Evolutionary conservation across 2,888 invertebrate species (phyloP).

Genomic region (Tenthredo mesomela): DNA sequence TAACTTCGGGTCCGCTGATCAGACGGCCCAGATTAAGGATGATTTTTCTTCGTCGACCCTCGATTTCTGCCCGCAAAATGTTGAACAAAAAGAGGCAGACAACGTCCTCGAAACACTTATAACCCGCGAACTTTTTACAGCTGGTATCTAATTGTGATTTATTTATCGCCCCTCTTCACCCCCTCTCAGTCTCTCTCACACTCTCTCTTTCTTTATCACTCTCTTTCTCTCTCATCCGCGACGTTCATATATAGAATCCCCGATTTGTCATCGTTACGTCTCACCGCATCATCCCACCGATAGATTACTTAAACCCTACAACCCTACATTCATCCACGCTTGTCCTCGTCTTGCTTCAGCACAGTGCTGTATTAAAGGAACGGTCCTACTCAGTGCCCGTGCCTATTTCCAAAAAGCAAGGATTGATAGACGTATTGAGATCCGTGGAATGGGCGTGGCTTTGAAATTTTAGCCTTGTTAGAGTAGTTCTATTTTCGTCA

Average conservation of each 20-base stretch:
- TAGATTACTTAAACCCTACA: slow-evolving; percentile 43
- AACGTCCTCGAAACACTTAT: slow-evolving; percentile 45
- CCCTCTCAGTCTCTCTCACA: not conserved
- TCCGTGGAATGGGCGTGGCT: too few relatives aligned
- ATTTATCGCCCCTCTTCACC: slow-evolving; percentile 7
- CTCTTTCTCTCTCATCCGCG: not conserved
- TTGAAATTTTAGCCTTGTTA: too few relatives aligned
- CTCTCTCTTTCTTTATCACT: too few relatives aligned
- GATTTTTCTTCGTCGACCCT: slow-evolving; percentile 32
- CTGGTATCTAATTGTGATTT: slow-evolving; percentile 48
- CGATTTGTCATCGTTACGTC: slow-evolving; percentile 44
- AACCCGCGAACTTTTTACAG: slow-evolving; percentile 38
- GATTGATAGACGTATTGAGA: not conserved
- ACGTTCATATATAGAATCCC: slow-evolving; percentile 52
- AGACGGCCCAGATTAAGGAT: not conserved
- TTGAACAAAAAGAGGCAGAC: slow-evolving; percentile 3
- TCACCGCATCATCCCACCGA: slow-evolving; percentile 34
- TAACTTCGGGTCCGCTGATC: slow-evolving; percentile 47
- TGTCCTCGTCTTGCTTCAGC: slow-evolving; percentile 33
- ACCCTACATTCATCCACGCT: slow-evolving; percentile 44
- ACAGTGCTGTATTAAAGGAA: not conserved
- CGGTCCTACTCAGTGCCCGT: not conserved
- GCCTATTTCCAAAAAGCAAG: not conserved
- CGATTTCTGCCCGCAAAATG: slow-evolving; percentile 27
- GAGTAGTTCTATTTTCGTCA: too few relatives aligned